Conservation (phyloP, 2,888 invertebrate species). For the Yponomeuta sedellus region DNA sequence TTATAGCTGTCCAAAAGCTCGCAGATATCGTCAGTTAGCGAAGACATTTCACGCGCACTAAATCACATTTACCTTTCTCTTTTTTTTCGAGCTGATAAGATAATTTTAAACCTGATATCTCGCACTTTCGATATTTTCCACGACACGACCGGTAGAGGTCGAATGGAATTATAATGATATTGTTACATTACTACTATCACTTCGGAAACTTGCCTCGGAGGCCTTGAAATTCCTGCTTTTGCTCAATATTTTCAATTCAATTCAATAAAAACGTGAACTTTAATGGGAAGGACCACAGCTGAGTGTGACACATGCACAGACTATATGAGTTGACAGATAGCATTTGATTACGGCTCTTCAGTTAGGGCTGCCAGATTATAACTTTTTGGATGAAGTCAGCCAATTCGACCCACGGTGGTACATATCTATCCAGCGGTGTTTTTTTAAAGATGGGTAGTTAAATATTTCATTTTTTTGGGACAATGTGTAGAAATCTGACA, state of each 20-base stretch:
- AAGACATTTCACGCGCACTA: conserved; percentile 42
- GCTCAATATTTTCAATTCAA: background rate
- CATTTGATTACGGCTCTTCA: no score
- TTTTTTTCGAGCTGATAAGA: conserved; percentile 13
- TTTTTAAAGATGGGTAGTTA: no score
- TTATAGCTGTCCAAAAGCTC: conserved; percentile 86
- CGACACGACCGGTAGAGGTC: background rate
- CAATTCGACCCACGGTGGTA: no score
- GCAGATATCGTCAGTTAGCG: conserved; percentile 76
- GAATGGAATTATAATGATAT: background rate
- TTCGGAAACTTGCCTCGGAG: background rate
- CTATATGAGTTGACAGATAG: no score
- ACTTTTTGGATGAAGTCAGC: no score
- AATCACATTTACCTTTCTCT: conserved; percentile 8
- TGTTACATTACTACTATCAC: conserved; percentile 8
- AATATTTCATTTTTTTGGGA: no score
- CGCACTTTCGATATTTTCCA: background rate
- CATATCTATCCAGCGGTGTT: no score
- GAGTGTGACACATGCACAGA: no score
- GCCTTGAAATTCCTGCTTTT: conserved; percentile 7
- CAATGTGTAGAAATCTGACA: no score
- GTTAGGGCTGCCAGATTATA: no score
- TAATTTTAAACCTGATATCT: background rate
- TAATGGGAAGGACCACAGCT: background rate
- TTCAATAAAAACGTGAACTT: background rate